Percentiles rank a stretch among this genome's conserved stretches.
phyloP scores from a whole-genome alignment of 2,797 vertebrate genomes.

The Phaenicophaeus curvirostris region DNA sequence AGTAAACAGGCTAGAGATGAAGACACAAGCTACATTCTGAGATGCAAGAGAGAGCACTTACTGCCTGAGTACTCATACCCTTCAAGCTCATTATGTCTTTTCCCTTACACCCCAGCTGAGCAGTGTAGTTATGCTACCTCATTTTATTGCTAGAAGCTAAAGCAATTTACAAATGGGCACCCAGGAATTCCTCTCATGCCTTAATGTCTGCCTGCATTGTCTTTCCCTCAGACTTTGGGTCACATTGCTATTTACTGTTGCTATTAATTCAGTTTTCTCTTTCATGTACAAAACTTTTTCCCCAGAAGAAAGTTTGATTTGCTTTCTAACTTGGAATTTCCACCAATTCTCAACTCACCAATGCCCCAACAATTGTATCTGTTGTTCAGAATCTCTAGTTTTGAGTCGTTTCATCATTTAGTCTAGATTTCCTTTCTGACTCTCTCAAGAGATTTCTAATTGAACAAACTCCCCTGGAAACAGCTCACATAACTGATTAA shows the following conservation, averaged over 20 bases:
- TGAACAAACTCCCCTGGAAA: constrained; percentile 12
- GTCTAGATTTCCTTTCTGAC: background rate
- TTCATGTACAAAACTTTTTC: background rate
- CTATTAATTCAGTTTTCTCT: background rate
- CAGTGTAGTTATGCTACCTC: background rate
- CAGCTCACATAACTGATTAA: background rate
- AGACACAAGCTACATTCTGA: background rate
- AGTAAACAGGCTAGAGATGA: background rate
- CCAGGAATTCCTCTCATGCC: background rate
- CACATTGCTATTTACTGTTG: background rate
- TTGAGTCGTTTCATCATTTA: background rate
- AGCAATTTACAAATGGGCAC: background rate
- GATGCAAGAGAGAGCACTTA: background rate
- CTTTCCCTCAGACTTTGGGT: background rate
- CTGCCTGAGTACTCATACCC: background rate
- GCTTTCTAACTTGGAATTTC: background rate
- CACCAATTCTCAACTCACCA: background rate
- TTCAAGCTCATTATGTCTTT: background rate
- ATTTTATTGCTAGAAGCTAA: background rate
- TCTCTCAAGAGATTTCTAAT: background rate
- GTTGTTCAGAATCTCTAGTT: background rate
- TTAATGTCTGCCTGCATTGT: background rate
- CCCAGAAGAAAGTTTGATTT: background rate
- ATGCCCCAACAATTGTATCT: background rate
- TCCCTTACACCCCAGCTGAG: background rate